These are phyloP conservation scores for Parnassius glacialis DNA, from an alignment of 2,888 invertebrate species.

Conservation along the genomic window DNA sequence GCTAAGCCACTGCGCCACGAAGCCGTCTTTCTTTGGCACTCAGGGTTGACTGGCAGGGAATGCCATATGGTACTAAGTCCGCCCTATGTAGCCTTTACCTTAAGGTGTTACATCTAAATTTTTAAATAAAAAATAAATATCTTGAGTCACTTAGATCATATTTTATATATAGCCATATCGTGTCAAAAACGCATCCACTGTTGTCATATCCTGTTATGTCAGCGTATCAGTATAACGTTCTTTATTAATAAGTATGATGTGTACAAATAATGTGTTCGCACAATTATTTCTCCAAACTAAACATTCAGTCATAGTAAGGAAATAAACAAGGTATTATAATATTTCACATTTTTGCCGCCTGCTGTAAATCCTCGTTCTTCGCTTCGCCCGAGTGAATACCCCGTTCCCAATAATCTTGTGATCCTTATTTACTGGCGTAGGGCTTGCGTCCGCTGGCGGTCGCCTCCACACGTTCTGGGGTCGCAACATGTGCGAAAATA, in stretches of 20 bases:
- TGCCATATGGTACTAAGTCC: too few relatives aligned
- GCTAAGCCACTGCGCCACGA: too few relatives aligned
- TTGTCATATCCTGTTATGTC: too few relatives aligned
- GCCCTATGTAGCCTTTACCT: too few relatives aligned
- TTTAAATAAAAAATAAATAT: too few relatives aligned
- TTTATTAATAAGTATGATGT: neutral
- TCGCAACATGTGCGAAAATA: constrained; percentile 37
- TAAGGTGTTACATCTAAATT: too few relatives aligned
- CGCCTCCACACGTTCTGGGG: constrained; percentile 37
- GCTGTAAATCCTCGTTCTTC: constrained; percentile 48
- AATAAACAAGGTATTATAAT: constrained; percentile 25
- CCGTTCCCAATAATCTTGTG: constrained; percentile 62
- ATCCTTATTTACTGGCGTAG: constrained; percentile 69
- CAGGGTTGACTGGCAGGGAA: too few relatives aligned
- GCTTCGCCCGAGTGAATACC: constrained; percentile 52
- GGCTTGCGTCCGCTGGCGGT: constrained; percentile 42
- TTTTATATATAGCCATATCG: too few relatives aligned
- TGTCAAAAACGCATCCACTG: too few relatives aligned
- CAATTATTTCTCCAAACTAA: neutral
- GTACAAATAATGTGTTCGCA: neutral
- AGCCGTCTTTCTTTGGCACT: too few relatives aligned
- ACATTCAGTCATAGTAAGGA: neutral
- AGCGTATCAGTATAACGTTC: too few relatives aligned
- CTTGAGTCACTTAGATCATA: too few relatives aligned
- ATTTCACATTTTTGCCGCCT: constrained; percentile 32